Base-by-base conservation (phyloP, 2,113 vertebrate genomes). In the Phasianus colchicus region DNA sequence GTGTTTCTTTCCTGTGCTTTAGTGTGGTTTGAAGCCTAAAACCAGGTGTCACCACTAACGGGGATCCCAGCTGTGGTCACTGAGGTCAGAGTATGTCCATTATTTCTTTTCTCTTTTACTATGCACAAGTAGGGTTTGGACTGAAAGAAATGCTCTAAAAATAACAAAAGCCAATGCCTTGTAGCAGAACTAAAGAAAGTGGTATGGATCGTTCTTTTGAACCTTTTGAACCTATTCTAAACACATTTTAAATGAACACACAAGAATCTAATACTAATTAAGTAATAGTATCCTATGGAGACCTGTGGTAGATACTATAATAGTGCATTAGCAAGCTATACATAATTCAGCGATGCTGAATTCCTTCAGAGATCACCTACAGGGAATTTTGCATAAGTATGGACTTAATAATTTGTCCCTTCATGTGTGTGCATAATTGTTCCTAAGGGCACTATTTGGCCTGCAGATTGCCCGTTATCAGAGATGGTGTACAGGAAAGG, bases 241-340 rank as follows among this genome's bases (percentile, higher is more conserved):
- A 50, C 29, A 48, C 13, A 29, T 67, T 92, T 96, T 55, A 88
- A 76, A 89, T 89, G 89, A 96, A 74, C 34, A 77, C 72, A 63
- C 67, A 86, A 76, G 82, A 81, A 96, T 89, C 91, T 83, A 83
- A 88, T 88, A 57, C 82, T 95, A 83, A 96, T 95, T 93, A 94
- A 92, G 67, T 87, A 79, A 54, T 32, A 64, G 47, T 88, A 91
- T 88, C 84, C 85, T 92, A 2, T 88, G 67, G 92, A 95, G 91
- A 88, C 82, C 82, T 47, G 42, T 80, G 86, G 82, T 93, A 77
- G 75, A 43, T 7, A 4, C 71, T 73, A 6, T 91, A 89, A 58
- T 40, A n/a, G 75, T 86, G 82, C 87, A 67, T 89, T 89, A 92
- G 78, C 32, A 4, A 91, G 84, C 54, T 48, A 55, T 91, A 78